Conservation (phyloP, 30 jellyfish, hydroid and myxozoan genomes). For the Aurelia aurita region DNA sequence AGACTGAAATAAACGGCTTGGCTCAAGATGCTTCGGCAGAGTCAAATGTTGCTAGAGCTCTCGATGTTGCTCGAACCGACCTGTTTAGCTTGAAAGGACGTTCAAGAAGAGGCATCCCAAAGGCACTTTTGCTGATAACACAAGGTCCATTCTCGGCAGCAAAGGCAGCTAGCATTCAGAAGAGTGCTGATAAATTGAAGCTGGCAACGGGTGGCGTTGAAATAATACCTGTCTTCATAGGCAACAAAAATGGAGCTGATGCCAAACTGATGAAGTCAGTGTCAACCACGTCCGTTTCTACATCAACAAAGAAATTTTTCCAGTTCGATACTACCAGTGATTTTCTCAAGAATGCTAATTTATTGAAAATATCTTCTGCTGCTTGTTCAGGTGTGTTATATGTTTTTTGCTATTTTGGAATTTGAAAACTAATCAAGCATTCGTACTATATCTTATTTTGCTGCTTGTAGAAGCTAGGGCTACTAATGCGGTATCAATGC, state of each 20-base stretch:
- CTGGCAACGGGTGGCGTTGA: constrained; percentile 81
- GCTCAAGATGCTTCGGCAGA: constrained; percentile 60
- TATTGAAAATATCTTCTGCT: constrained; percentile 63
- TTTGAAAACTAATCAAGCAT: neutral
- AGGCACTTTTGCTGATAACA: constrained; percentile 77
- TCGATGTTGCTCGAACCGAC: constrained; percentile 66
- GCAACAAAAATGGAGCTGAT: constrained; percentile 58
- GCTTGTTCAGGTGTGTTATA: constrained; percentile 86
- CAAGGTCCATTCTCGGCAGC: constrained; percentile 68
- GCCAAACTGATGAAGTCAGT: constrained; percentile 50
- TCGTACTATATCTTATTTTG: neutral
- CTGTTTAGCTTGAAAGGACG: constrained; percentile 86
- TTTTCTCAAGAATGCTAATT: constrained; percentile 37
- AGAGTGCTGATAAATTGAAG: constrained; percentile 73
- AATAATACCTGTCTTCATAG: constrained; percentile 74
- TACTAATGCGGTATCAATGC: too few relatives aligned
- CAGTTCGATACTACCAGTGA: constrained; percentile 60
- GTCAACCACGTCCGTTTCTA: constrained; percentile 47
- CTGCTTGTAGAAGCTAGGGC: neutral
- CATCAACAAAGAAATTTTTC: constrained; percentile 33
- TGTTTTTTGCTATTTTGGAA: too few relatives aligned
- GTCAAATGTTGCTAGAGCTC: constrained; percentile 52
- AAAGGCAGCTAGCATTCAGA: constrained; percentile 32
- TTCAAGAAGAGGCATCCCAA: constrained; percentile 80
- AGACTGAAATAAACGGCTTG: constrained; percentile 60